Conservation (phyloP, 2,888 invertebrate genomes). For the Rhogogaster chlorosoma region DNA sequence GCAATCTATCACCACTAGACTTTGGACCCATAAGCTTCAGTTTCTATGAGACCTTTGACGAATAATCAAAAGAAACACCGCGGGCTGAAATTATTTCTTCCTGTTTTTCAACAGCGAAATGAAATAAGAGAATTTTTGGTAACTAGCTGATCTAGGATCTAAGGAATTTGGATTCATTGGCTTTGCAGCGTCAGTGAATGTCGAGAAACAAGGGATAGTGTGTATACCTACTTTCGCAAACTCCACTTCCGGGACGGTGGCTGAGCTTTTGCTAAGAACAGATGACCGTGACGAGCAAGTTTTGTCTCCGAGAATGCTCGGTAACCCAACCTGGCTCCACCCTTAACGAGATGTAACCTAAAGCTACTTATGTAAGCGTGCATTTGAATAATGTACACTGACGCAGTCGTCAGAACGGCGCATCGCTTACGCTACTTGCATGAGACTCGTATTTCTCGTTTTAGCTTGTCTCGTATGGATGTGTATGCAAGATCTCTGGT, state of each 20-base stretch:
- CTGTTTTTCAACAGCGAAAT: not conserved
- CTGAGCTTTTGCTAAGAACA: not conserved
- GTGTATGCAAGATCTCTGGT: slow-evolving; percentile 6
- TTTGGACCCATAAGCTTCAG: not conserved
- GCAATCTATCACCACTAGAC: not conserved
- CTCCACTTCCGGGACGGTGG: slow-evolving; percentile 1
- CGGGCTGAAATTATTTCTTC: not conserved
- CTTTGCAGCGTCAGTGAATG: not conserved
- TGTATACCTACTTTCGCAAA: too few species aligned
- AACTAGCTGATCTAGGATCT: not conserved
- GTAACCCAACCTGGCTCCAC: slow-evolving; percentile 52
- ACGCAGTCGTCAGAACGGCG: slow-evolving; percentile 39
- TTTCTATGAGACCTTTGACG: not conserved
- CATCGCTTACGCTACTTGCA: slow-evolving; percentile 40
- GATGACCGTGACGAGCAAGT: slow-evolving; percentile 20
- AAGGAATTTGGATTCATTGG: not conserved
- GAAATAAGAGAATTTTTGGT: not conserved
- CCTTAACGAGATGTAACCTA: slow-evolving; percentile 62
- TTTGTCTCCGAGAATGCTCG: slow-evolving; percentile 16
- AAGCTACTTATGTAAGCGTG: slow-evolving; percentile 61
- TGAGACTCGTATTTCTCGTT: slow-evolving; percentile 48
- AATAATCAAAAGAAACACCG: not conserved
- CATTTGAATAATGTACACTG: slow-evolving; percentile 48
- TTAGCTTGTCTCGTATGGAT: slow-evolving; percentile 26
- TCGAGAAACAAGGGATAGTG: not conserved